phyloP scores from a whole-genome alignment of 2,888 invertebrate genomes.

The Colostygia pectinataria region DNA sequence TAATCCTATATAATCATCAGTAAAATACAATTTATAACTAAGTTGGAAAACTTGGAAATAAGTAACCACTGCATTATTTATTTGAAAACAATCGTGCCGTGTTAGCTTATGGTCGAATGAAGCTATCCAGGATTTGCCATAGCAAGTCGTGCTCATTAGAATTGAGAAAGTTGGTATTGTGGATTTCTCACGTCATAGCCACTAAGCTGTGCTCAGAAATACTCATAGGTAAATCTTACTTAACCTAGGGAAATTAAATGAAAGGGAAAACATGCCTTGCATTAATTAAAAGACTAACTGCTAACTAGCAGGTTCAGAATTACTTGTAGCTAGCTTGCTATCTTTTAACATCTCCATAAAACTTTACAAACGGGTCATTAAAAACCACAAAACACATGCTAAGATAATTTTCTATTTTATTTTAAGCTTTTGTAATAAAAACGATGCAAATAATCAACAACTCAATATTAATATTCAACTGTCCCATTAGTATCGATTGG shows the following conservation, averaged over 20 bases:
- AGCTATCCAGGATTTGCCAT: conserved; percentile 16
- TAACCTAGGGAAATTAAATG: conserved; percentile 11
- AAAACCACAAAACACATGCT: not conserved
- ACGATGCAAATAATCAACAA: no score
- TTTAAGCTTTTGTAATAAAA: not conserved
- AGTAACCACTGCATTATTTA: no score
- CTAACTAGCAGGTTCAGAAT: conserved; percentile 1
- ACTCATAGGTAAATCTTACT: conserved; percentile 10
- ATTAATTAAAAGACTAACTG: conserved; percentile 19
- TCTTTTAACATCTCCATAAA: conserved; percentile 1
- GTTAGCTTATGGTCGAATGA: not conserved
- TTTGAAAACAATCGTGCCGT: not conserved
- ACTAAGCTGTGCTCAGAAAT: conserved; percentile 10
- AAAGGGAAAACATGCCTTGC: conserved; percentile 21
- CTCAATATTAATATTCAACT: no score
- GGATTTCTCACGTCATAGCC: conserved; percentile 18
- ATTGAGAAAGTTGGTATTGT: conserved; percentile 26
- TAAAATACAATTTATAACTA: no score
- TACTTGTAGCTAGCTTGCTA: conserved; percentile 4
- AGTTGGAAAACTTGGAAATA: no score
- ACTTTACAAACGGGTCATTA: not conserved
- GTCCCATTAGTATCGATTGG: no score
- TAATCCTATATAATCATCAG: no score
- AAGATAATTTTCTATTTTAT: conserved; percentile 3
- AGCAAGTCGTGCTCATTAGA: conserved; percentile 19